Percentiles rank a stretch among this genome's conserved stretches.
Evolutionary conservation across 1,140 invertebrate species (phyloP).

Genomic region (Drosophila suzukii): DNA sequence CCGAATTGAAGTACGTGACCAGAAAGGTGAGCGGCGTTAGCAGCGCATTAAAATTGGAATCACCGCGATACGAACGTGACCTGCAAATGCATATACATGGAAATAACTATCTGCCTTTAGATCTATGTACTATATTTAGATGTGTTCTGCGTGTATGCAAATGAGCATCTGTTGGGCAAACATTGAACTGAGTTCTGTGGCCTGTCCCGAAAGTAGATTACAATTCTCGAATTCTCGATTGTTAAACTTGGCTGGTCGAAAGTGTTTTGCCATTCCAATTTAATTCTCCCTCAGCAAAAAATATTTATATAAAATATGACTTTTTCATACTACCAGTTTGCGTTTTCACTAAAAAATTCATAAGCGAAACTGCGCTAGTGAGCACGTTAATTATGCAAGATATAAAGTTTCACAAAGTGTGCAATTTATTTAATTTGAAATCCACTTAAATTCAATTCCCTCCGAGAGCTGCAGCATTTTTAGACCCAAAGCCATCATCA

Average conservation of each 20-base stretch:
- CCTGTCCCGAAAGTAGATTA: constrained; percentile 24
- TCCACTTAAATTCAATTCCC: constrained; percentile 18
- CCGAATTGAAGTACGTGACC: constrained; percentile 93
- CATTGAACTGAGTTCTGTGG: constrained; percentile 7
- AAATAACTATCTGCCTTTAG: constrained; percentile 35
- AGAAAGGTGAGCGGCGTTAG: constrained; percentile 93
- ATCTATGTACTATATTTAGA: neutral
- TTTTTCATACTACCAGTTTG: neutral
- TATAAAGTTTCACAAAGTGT: constrained; percentile 16
- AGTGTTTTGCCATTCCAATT: neutral
- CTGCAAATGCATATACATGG: constrained; percentile 84
- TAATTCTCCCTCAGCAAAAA: neutral
- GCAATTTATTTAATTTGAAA: constrained; percentile 28
- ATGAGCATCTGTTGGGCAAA: constrained; percentile 44
- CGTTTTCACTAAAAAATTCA: constrained; percentile 16
- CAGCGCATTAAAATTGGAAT: constrained; percentile 89
- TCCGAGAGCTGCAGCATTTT: neutral
- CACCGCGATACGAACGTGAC: constrained; percentile 87
- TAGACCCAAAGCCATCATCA: too few species aligned
- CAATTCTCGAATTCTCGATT: neutral
- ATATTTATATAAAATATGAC: neutral
- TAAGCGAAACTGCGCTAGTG: constrained; percentile 16
- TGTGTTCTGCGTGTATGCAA: constrained; percentile 33
- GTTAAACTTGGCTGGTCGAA: constrained; percentile 15
- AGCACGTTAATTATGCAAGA: constrained; percentile 29